Evolutionary conservation across 2,888 invertebrate species (phyloP).

Genomic region (Reticulitermes lucifugus): DNA sequence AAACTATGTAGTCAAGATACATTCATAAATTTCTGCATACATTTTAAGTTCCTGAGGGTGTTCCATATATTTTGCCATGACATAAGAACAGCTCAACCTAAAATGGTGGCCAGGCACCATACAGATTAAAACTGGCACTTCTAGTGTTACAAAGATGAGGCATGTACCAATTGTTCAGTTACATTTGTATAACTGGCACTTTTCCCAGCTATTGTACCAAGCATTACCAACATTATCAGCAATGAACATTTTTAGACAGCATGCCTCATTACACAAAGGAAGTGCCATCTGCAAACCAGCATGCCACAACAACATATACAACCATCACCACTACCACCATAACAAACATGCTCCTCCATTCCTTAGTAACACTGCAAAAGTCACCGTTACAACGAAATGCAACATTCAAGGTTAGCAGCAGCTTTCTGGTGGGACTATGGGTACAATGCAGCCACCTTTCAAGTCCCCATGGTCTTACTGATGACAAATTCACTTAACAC

Average conservation of each 20-base stretch:
- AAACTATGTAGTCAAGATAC: too few species aligned
- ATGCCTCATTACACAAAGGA: constrained; percentile 10
- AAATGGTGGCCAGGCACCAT: too few species aligned
- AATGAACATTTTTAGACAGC: not conserved
- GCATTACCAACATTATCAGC: constrained; percentile 1
- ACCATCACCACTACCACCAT: not conserved
- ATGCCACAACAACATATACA: not conserved
- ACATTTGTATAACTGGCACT: not conserved
- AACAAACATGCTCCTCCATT: not conserved
- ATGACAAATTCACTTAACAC: not conserved
- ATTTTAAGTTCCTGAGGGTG: too few species aligned
- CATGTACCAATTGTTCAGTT: not conserved
- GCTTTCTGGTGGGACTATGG: not conserved
- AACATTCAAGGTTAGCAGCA: not conserved
- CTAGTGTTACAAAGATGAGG: not conserved
- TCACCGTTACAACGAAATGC: not conserved
- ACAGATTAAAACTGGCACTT: too few species aligned
- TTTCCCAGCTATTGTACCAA: not conserved
- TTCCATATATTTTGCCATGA: too few species aligned
- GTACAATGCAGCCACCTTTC: not conserved
- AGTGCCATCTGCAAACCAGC: not conserved
- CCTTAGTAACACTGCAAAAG: not conserved
- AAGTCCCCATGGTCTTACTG: too few species aligned
- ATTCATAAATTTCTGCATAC: too few species aligned
- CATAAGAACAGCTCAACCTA: too few species aligned